These are phyloP conservation scores for Porites australiensis DNA, from an alignment of 64 coral and sea anemone genomes.

Conservation along the genomic window DNA sequence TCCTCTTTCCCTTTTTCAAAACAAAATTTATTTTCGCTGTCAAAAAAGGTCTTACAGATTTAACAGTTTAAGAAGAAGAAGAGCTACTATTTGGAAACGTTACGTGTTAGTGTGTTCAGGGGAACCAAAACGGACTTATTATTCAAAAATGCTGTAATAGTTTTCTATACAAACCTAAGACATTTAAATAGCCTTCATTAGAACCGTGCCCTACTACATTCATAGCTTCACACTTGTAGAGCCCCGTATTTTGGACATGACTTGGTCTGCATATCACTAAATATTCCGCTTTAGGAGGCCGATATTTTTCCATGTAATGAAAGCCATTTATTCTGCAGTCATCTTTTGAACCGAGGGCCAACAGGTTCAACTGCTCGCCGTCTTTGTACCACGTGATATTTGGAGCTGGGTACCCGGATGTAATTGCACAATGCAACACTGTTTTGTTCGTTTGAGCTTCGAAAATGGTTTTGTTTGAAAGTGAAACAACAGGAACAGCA, in stretches of 20 bases:
- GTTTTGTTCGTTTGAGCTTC: conserved; percentile 21
- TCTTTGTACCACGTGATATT: conserved; percentile 79
- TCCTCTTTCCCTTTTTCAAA: no score
- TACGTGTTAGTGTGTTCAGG: neutral
- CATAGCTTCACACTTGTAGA: conserved; percentile 62
- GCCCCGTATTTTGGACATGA: conserved; percentile 33
- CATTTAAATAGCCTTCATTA: conserved; percentile 46
- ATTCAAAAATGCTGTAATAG: neutral
- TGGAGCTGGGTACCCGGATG: conserved; percentile 63
- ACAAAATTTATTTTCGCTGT: no score
- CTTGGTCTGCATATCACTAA: conserved; percentile 64
- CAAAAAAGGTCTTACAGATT: no score
- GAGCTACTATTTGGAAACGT: no score
- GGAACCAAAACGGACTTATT: neutral
- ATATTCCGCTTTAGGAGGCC: neutral
- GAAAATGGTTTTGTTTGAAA: conserved; percentile 54
- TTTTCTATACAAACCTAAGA: conserved; percentile 45
- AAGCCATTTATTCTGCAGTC: conserved; percentile 61
- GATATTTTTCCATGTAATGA: conserved; percentile 7
- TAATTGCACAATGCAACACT: conserved; percentile 14
- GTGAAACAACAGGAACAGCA: conserved; percentile 31
- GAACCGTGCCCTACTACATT: neutral
- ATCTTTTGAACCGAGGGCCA: conserved; percentile 40
- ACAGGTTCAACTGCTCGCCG: conserved; percentile 24
- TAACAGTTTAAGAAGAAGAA: no score